Percentiles rank a stretch among this genome's conserved stretches.
phyloP scores from a whole-genome alignment of 2,113 vertebrate species.

The Hydropotes inermis region DNA sequence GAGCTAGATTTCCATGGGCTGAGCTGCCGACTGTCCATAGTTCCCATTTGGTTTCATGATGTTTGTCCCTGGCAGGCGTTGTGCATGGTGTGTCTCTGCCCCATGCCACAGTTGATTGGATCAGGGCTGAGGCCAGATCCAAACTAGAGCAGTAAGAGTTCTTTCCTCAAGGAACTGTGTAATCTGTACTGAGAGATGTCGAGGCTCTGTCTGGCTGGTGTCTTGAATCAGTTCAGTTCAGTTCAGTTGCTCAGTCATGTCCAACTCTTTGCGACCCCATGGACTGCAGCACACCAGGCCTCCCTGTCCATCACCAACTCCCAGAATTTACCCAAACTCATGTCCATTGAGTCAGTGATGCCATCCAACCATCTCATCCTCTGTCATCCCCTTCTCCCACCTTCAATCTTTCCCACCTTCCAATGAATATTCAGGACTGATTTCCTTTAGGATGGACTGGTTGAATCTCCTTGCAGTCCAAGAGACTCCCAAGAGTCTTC shows the following conservation, averaged over 20 bases:
- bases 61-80: not conserved
- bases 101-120: not conserved
- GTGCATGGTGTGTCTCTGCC: not conserved
- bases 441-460: not conserved
- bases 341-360: not conserved
- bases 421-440: not conserved
- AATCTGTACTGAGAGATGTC: not conserved
- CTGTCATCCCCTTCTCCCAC: not conserved
- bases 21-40: not conserved
- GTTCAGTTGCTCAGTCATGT: not conserved
- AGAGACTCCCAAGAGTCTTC: not conserved
- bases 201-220: not conserved
- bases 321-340: not conserved
- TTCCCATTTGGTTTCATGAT: not conserved
- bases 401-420: not conserved
- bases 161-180: not conserved
- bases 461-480: not conserved
- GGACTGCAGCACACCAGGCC: not conserved
- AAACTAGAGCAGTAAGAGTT: not conserved
- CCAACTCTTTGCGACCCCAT: not conserved
- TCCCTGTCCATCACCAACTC: not conserved
- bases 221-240: not conserved
- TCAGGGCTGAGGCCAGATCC: not conserved
- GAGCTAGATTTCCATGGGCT: not conserved
- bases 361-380: not conserved